Percentiles rank a stretch among this genome's conserved stretches.
Evolutionary conservation across 2,113 vertebrate species (phyloP).

Genomic region (Romanogobio albipinnatus): DNA sequence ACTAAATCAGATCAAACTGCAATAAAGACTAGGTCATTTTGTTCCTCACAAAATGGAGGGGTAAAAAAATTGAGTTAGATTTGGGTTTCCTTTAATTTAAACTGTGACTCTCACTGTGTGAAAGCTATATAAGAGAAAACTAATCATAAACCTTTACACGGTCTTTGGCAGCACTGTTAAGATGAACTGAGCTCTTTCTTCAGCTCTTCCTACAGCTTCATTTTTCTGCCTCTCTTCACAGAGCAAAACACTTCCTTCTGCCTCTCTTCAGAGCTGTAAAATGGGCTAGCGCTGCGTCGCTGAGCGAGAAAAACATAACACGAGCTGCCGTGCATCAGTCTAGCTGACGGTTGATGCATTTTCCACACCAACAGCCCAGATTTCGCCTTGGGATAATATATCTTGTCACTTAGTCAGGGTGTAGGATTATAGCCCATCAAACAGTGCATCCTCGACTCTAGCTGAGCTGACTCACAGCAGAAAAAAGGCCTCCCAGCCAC

Average conservation of each 20-base stretch:
- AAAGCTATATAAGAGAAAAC: conserved; percentile 25
- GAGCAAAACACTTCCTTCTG: conserved; percentile 25
- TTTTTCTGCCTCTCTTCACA: conserved; percentile 29
- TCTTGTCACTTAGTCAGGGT: conserved; percentile 54
- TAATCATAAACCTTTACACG: conserved; percentile 19
- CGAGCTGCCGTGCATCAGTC: conserved; percentile 31
- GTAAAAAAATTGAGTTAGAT: not conserved
- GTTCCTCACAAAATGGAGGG: not conserved
- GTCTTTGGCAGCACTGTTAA: not conserved
- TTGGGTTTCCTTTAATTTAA: conserved; percentile 2
- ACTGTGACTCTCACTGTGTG: not conserved
- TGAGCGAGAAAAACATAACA: conserved; percentile 39
- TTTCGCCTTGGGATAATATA: conserved; percentile 57
- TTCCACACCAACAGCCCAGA: conserved; percentile 50
- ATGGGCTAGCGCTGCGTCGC: conserved; percentile 16
- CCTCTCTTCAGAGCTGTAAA: conserved; percentile 25
- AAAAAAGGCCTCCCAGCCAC: conserved; percentile 44
- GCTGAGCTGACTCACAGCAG: conserved; percentile 37
- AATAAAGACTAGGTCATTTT: not conserved
- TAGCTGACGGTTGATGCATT: conserved; percentile 50
- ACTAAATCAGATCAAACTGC: not conserved
- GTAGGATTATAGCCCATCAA: conserved; percentile 46
- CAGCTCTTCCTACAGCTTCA: conserved; percentile 14
- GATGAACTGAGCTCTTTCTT: conserved; percentile 26
- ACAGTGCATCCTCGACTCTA: conserved; percentile 33